Evolutionary conservation across 2,888 invertebrate species (phyloP), one percentile per base, ranked within the genome.

Genomic region (Coelopa pilipes): DNA sequence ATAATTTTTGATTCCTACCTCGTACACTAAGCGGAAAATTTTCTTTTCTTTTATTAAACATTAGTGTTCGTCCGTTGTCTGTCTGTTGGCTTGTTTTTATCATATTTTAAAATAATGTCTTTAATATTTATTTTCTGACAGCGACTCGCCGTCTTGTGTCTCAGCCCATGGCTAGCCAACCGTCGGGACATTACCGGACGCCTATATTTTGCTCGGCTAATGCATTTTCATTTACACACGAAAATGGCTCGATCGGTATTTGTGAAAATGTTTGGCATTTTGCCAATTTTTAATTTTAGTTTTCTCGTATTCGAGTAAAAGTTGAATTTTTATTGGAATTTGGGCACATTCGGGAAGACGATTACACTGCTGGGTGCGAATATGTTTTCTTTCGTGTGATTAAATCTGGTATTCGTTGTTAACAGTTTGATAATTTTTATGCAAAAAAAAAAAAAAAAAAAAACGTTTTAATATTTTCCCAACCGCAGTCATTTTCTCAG

Each of bases 91-190:
- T 46, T 65, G 2, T 49, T 65, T n/a, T 49, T 65, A 47, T 65
- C 21, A 9, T 9, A 66, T 49, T 34, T 34, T 34, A 34, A 34
- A 34, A 34, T 34, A 34, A 55, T n/a, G 50, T 34, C 24, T 34
- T 45, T 47, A 60, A 59, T 63, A 55, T 53, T 21, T 55, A 45
- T 55, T 55, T 71, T 71, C 62, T 71, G 70, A 60, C 70, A 70
- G 60, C 60, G 49, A 60, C 49, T 57, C 70, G 60, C 59, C 60
- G 34, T 47, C 60, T 60, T 49, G 13, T 50, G 70, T 70, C 60
- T 59, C 55, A 17, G 10, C 55, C 5, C 53, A 71, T 63, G 71
- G 71, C 71, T 71, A 71, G 71, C 71, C 71, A 63, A 60, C 17
- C 19, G 71, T 19, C 65, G 63, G 63, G 12, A 21, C 53, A 19